These are phyloP conservation scores for Upupa epops DNA, from an alignment of 2,113 vertebrate genomes.

Conservation along the genomic window DNA sequence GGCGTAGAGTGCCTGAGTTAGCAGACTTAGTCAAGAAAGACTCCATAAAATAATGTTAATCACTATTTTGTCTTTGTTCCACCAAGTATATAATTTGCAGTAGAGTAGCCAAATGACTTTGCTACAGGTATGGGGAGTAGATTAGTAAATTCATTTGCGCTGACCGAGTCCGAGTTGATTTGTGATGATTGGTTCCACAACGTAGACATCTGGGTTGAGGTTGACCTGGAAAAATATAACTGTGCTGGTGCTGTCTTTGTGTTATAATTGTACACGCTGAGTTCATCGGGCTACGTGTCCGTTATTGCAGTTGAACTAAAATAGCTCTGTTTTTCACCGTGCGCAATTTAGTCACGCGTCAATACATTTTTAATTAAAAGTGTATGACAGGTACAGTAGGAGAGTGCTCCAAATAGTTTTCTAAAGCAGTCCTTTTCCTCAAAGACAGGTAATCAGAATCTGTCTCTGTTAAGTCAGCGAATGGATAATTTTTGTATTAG, in stretches of 20 bases:
- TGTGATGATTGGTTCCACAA: conserved; percentile 25
- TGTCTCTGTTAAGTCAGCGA: conserved; percentile 22
- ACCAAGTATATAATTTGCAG: conserved; percentile 42
- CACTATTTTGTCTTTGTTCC: conserved; percentile 48
- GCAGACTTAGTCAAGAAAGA: not conserved
- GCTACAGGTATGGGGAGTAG: conserved; percentile 64
- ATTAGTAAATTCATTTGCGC: conserved; percentile 51
- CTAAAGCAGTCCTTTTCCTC: conserved; percentile 58
- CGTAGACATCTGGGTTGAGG: not conserved
- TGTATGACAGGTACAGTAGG: conserved; percentile 75
- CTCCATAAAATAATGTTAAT: conserved; percentile 13
- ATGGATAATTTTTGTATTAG: conserved; percentile 55
- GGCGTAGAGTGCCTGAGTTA: not conserved
- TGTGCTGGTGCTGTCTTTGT: not conserved
- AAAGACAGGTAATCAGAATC: conserved; percentile 68
- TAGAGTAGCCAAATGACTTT: conserved; percentile 47
- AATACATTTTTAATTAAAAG: conserved; percentile 81
- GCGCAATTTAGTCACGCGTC: conserved; percentile 73
- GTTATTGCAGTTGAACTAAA: conserved; percentile 64
- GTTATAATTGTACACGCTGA: conserved; percentile 36
- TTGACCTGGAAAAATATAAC: not conserved
- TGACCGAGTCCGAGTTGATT: conserved; percentile 59
- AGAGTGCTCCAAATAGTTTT: conserved; percentile 70
- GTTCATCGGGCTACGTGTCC: conserved; percentile 50
- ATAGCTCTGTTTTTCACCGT: conserved; percentile 68